Conservation (phyloP, 2,888 invertebrate genomes). For the Rhagonycha fulva region DNA sequence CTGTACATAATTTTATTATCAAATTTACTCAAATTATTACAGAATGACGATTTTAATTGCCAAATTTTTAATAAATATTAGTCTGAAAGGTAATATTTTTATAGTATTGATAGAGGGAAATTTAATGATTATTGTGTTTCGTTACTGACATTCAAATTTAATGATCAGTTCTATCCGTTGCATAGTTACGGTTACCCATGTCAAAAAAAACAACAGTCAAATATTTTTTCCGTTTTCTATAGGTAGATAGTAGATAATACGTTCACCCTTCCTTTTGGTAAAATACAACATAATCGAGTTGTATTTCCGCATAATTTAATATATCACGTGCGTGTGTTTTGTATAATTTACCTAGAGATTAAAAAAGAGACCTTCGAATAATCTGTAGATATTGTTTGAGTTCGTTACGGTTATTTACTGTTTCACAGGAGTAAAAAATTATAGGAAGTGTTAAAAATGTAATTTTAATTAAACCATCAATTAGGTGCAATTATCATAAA, state of each 20-base stretch:
- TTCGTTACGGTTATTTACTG: slow-evolving; percentile 25
- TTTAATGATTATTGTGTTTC: neutral
- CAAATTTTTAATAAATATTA: neutral
- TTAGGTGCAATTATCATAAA: neutral
- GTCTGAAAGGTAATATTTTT: neutral
- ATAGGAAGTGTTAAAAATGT: slow-evolving; percentile 11
- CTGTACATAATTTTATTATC: no score
- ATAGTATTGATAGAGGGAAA: neutral
- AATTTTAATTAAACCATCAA: neutral
- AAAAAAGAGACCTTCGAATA: slow-evolving; percentile 7
- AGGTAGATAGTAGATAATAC: neutral
- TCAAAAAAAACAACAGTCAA: neutral
- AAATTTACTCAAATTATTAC: neutral
- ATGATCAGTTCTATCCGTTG: neutral
- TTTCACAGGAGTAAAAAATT: slow-evolving; percentile 23
- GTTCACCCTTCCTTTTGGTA: slow-evolving; percentile 1
- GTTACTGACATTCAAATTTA: neutral
- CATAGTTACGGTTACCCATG: neutral
- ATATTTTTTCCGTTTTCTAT: neutral
- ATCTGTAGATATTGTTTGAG: slow-evolving; percentile 9
- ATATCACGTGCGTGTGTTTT: slow-evolving; percentile 17
- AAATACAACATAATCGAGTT: neutral
- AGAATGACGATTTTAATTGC: neutral
- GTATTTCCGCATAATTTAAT: slow-evolving; percentile 11
- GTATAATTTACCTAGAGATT: neutral